Evolutionary conservation across 2,797 vertebrate genomes (phyloP), one percentile per base, ranked within the genome.

Genomic region (Pipistrellus pipistrellus): DNA sequence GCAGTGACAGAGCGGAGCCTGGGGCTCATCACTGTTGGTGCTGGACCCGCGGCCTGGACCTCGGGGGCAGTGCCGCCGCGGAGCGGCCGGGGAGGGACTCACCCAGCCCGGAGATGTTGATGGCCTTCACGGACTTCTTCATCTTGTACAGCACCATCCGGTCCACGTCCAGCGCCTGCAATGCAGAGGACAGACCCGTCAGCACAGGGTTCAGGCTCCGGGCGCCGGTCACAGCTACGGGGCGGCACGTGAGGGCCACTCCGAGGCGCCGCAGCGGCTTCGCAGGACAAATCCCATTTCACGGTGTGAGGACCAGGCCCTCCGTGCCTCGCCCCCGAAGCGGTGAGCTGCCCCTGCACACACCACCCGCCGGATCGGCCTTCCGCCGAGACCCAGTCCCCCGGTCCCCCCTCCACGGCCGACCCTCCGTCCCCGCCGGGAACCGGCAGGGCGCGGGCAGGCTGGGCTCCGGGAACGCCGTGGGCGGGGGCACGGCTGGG

Each of bases 61-160:
- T 73, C 85, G 76, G 10, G 72, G 35, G 82, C 3, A 6, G 44
- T 10, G 44, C 44, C 44, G 35, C 35, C 38, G 35, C 46, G 48
- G 46, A 72, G 80, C 4, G 77, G 38, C 35, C 46, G 85, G 1
- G 59, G 35, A 21, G 95, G 85, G 46, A 99, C 99, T 99, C 98
- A 99, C 99, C 99, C 80, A 99, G 98, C 96, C 99, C 99, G 90
- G 99, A 99, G 77, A 99, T 96, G 97, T 99, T 99, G 98, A 99
- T 99, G 93, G 99, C 98, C 98, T 99, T 99, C 94, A 99, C 99
- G 1, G 99, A 99, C 97, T 99, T 99, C 98, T 99, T 99, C 99
- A 99, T 99, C 98, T 99, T 99, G 98, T 99, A 99, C 91, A 99
- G 98, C 95, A 99, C 99, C 86, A 99, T 99, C 96, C 99, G 99